Evolutionary conservation across 2,888 invertebrate genomes (phyloP), one percentile per base, ranked within the genome.

Genomic region (Syritta pipiens): DNA sequence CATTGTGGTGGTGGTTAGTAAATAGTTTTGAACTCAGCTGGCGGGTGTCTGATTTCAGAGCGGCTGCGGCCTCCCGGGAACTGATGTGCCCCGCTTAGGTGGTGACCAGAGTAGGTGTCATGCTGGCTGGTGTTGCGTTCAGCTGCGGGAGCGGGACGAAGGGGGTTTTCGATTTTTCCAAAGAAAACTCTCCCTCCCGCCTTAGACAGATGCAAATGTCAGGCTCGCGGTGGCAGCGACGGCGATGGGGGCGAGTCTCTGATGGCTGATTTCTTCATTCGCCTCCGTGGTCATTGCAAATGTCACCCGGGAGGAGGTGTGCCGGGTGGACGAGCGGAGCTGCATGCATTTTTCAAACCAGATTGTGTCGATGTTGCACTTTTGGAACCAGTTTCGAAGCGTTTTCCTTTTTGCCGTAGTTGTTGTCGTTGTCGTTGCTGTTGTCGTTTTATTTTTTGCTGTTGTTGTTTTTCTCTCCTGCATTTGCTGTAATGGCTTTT

Each of bases 1-100:
- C 42, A 55, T 68, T 75, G 69, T 48, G 67, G 74, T 60, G 53
- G n/a, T 60, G n/a, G n/a, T n/a, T n/a, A n/a, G n/a, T n/a, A n/a
- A n/a, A 24, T 60, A 46, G 51, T 62, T 69, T 46, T 57, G 65
- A 72, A 72, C 59, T 77, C 37, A 37, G 35, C 62, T 76, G 75
- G 14, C 32, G 65, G 53, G 53, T 42, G 59, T 72, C 77, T 53
- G 59, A 77, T 72, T 77, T 67, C 69, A 10, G 17, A 42, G 69
- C 37, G 24, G 46, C 28, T 40, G 5, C 42, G 40, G 72, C 59
- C 53, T 67, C 65, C 42, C 22, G 17, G 30, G 6, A 7, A 20
- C 26, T 37, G 59, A 32, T 40, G 46, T 14, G 7, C 40, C 48
- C 28, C 19, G 12, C 12, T 19, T 26, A 65, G 44, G 7, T 30